Conservation (phyloP, 2,113 vertebrate genomes). For the Falco punctatus region DNA sequence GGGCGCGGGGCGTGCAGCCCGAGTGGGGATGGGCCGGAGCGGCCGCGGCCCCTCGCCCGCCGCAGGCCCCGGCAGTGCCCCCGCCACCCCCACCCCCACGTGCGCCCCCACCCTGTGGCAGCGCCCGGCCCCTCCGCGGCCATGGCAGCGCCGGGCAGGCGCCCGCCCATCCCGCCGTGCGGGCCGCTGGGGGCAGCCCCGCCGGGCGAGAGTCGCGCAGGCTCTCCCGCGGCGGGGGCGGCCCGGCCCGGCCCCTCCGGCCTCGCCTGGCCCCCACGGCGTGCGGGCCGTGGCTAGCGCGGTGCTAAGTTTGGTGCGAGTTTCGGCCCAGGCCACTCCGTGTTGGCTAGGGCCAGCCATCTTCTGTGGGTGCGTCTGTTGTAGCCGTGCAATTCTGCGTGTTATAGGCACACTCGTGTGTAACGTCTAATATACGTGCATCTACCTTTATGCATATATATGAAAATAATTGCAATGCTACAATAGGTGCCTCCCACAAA, state of each 20-base stretch:
- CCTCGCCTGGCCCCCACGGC: too few relatives aligned
- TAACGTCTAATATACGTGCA: fast-evolving
- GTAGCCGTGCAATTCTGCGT: not conserved
- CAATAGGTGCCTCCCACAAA: not conserved
- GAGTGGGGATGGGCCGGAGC: not conserved
- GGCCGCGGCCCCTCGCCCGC: not conserved
- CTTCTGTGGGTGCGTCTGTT: not conserved
- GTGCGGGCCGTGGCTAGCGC: not conserved
- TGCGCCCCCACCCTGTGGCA: not conserved
- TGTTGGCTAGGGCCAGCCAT: not conserved
- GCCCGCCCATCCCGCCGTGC: too few relatives aligned
- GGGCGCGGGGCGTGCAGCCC: not conserved
- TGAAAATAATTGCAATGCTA: not conserved
- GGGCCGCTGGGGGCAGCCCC: not conserved
- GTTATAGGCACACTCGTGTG: fast-evolving
- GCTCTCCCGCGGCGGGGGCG: not conserved
- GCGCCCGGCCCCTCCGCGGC: not conserved
- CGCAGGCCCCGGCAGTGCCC: not conserved
- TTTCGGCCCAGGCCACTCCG: not conserved
- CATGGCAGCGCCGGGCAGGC: not conserved
- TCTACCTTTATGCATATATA: fast-evolving
- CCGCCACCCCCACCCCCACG: too few relatives aligned
- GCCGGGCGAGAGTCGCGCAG: not conserved
- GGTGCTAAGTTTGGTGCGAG: not conserved
- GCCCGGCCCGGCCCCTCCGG: not conserved